A percentile compares a stretch with the other conserved stretches of the same genome.
These are phyloP conservation scores for Gnatocerus cornutus DNA, from an alignment of 2,888 invertebrate species.

Conservation along the genomic window DNA sequence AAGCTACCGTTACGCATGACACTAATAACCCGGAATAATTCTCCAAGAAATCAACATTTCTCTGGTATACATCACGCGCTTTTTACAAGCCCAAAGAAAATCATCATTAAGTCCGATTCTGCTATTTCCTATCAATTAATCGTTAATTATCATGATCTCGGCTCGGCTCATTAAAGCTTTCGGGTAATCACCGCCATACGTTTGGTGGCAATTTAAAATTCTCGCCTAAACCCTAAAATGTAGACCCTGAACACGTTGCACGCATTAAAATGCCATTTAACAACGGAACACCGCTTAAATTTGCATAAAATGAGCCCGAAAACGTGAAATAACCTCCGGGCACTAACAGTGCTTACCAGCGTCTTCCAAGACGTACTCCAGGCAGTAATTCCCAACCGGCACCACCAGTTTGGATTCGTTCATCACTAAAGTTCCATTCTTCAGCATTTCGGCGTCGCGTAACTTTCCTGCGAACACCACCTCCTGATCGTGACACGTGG, in stretches of 20 bases:
- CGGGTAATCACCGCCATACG: too few species aligned
- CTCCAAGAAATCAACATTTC: too few species aligned
- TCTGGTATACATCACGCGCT: too few species aligned
- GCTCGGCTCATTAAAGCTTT: too few species aligned
- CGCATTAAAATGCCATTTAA: not conserved
- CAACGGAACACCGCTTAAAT: constrained; percentile 3
- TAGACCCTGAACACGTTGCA: too few species aligned
- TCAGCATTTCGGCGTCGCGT: constrained; percentile 71
- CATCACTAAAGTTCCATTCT: constrained; percentile 74
- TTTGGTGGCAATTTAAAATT: too few species aligned
- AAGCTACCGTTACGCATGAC: not conserved
- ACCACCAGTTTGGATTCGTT: constrained; percentile 69
- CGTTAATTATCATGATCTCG: not conserved
- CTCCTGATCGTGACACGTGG: constrained; percentile 68
- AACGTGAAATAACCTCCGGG: too few species aligned
- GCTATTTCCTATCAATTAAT: not conserved
- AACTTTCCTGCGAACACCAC: constrained; percentile 77
- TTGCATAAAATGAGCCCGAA: not conserved
- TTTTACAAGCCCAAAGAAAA: too few species aligned
- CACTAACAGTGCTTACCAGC: too few species aligned
- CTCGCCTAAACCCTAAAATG: too few species aligned
- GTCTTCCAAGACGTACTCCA: constrained; percentile 71
- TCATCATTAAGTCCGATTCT: too few species aligned
- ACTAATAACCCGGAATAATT: constrained; percentile 4
- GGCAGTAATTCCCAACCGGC: constrained; percentile 70